Evolutionary conservation across 2,797 vertebrate species (phyloP), one percentile per base, ranked within the genome.

Genomic region (Ptychobarbus kaznakovi): DNA sequence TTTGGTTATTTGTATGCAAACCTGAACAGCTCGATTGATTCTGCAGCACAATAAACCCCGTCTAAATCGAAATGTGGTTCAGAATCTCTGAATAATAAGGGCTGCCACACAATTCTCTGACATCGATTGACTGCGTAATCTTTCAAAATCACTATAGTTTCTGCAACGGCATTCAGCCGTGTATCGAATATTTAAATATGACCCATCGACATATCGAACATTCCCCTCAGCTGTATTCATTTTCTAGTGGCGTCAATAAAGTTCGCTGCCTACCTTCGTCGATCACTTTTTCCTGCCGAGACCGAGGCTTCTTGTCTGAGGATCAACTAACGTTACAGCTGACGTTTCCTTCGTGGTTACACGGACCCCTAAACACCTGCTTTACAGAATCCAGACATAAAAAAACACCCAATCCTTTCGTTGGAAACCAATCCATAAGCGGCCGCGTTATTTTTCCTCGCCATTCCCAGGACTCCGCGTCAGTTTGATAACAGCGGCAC

Each of bases 331-430:
- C 35, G 35, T 35, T 35, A 77, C 49, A 66, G 89, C 78, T 76
- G 90, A 76, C 87, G 3, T 38, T 90, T 92, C 87, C 90, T 69
- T 87, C 86, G 90, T 83, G 77, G 89, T 84, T 89, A 88, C 92
- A 89, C 80, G 88, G 93, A 85, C 90, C 92, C 91, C 93, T 92
- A 92, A 91, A 91, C 91, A 92, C 91, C 92, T 87, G 87, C 81
- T 90, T 90, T 89, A 83, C 87, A 66, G 82, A 84, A 86, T 88
- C 87, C 87, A 66, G 69, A 82, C 81, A 88, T 86, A 86, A 84
- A 53, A 86, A 69, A 65, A 38, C 77, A 66, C 76, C 89, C 88
- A 92, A 80, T 92, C 93, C 93, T 92, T 90, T 87, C 86, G 87
- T 65, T 56, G 83, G 86, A 69, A 63, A 86, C 69, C 90, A 91